A percentile compares a stretch with the other conserved stretches of the same genome.
Evolutionary conservation across 2,797 vertebrate species (phyloP).

Genomic region (Ctenosaura bakeri): DNA sequence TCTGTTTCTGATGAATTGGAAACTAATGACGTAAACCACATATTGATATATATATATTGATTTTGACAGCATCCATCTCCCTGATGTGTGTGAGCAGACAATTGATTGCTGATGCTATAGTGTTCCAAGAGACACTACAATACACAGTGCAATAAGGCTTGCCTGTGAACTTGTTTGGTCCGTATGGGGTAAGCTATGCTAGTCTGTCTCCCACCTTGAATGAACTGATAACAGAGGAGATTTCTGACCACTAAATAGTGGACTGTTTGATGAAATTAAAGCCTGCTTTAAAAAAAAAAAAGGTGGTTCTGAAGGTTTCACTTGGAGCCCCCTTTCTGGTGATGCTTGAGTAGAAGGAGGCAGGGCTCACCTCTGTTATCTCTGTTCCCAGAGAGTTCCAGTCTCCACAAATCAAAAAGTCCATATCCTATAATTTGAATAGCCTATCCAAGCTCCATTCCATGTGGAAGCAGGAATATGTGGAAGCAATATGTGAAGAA

Average conservation of each 20-base stretch:
- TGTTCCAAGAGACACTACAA: neutral
- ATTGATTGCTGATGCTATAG: slow-evolving; percentile 3
- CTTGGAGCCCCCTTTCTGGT: neutral
- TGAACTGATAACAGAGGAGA: neutral
- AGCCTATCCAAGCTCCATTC: neutral
- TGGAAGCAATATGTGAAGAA: neutral
- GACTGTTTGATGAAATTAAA: neutral
- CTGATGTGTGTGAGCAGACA: neutral
- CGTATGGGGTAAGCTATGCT: neutral
- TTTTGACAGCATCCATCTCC: neutral
- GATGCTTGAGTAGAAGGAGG: neutral
- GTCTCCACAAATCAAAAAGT: neutral
- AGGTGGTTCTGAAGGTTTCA: neutral
- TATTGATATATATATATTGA: slow-evolving; percentile 9
- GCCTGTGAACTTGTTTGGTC: neutral
- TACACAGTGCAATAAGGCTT: neutral
- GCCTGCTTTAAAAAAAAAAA: neutral
- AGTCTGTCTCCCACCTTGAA: neutral
- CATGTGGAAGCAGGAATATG: neutral
- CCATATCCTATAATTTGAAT: neutral
- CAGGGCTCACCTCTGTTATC: neutral
- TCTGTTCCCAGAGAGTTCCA: neutral
- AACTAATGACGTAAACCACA: neutral
- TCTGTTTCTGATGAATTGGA: neutral
- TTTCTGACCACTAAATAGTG: neutral